These are phyloP conservation scores for Rhyacichthys aspro DNA, from an alignment of 2,797 vertebrate species.

Conservation along the genomic window DNA sequence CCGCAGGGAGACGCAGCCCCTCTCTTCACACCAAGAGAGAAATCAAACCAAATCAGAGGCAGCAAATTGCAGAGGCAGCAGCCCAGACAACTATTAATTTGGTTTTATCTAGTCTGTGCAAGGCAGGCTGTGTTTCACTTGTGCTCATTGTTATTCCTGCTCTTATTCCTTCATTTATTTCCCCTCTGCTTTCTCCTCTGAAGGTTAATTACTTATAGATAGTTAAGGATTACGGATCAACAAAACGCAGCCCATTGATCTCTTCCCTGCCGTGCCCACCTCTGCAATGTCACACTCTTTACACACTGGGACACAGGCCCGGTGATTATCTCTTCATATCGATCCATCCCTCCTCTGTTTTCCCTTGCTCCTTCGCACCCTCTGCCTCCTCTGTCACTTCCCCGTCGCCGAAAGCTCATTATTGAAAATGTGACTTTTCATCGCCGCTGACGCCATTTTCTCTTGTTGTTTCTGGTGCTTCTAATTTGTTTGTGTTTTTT, in stretches of 20 bases:
- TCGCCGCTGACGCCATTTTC: slow-evolving; percentile 32
- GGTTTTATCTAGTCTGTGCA: slow-evolving; percentile 40
- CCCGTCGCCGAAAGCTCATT: slow-evolving; percentile 61
- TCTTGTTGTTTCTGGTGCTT: slow-evolving; percentile 54
- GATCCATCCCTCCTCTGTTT: slow-evolving; percentile 66
- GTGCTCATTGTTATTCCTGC: slow-evolving; percentile 66
- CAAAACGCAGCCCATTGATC: slow-evolving; percentile 77
- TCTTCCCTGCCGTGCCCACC: slow-evolving; percentile 62
- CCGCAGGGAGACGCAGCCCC: slow-evolving; percentile 16
- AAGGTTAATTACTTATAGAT: slow-evolving; percentile 83
- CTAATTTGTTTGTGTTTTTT: slow-evolving; percentile 72
- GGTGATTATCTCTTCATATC: slow-evolving; percentile 75
- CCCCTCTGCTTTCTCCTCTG: slow-evolving; percentile 66
- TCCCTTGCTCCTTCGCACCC: slow-evolving; percentile 25
- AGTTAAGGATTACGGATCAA: slow-evolving; percentile 80
- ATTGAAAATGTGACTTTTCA: slow-evolving; percentile 66
- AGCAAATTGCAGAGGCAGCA: slow-evolving; percentile 46
- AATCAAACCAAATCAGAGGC: slow-evolving; percentile 43
- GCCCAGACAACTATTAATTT: slow-evolving; percentile 51
- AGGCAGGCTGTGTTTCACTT: slow-evolving; percentile 43
- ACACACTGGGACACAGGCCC: slow-evolving; percentile 64
- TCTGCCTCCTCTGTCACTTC: slow-evolving; percentile 41
- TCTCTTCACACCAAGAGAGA: slow-evolving; percentile 17
- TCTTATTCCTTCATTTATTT: slow-evolving; percentile 59
- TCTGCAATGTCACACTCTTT: slow-evolving; percentile 77